Percentiles rank a stretch among this genome's conserved stretches.
phyloP scores from a whole-genome alignment of 2,797 vertebrate species.

The Thripadectes ignobilis region DNA sequence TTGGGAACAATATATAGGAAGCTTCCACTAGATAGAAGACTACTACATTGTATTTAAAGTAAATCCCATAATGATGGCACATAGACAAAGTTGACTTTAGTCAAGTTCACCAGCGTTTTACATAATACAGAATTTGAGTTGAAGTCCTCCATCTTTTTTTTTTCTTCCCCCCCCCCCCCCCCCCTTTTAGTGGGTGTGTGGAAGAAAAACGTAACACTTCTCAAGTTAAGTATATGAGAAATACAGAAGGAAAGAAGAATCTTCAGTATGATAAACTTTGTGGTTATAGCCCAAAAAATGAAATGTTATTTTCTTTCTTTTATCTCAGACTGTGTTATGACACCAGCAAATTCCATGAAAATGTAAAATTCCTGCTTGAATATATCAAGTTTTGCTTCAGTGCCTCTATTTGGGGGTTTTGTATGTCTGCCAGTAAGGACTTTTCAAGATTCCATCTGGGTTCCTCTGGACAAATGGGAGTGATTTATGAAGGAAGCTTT shows the following conservation, averaged over 20 bases:
- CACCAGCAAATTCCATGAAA: neutral
- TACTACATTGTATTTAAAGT: neutral
- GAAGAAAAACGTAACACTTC: neutral
- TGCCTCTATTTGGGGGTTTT: neutral
- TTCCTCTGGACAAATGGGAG: slow-evolving; percentile 16
- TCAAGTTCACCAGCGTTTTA: neutral
- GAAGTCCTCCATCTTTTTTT: neutral
- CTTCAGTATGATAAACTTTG: neutral
- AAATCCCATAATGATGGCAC: neutral
- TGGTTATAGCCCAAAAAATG: neutral
- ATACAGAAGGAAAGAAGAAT: neutral
- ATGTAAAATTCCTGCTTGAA: neutral
- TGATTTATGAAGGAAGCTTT: slow-evolving; percentile 52
- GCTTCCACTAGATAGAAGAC: neutral
- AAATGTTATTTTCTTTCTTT: neutral
- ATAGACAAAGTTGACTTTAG: neutral
- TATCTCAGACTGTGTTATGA: neutral
- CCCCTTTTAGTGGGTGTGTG: too few species aligned
- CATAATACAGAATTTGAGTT: neutral
- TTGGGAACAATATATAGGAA: neutral
- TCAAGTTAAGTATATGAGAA: neutral
- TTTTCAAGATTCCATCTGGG: slow-evolving; percentile 3
- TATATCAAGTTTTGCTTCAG: neutral
- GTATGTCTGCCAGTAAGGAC: neutral
- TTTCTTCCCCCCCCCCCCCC: too few species aligned